Percentiles rank a stretch among this genome's conserved stretches.
Evolutionary conservation across 2,888 invertebrate genomes (phyloP).

Genomic region (Eristalinus sepulchralis): DNA sequence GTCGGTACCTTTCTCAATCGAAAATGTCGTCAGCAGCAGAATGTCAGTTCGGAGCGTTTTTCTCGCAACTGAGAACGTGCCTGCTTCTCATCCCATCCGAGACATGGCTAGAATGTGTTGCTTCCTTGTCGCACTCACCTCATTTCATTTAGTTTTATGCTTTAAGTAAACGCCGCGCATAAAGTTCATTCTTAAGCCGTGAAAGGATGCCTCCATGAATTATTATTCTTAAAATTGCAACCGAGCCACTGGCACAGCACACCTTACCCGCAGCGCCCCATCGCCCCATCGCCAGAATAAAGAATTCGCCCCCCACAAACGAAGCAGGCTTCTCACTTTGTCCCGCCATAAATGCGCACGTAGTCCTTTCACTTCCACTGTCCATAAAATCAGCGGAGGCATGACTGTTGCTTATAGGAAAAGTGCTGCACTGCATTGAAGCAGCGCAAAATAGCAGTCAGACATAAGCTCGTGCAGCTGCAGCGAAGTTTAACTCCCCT

Average conservation of each 20-base stretch:
- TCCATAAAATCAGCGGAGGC: conserved; percentile 29
- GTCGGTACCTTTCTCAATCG: background rate
- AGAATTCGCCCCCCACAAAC: background rate
- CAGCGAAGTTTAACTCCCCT: conserved; percentile 1
- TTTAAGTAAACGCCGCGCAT: background rate
- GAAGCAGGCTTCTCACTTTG: no score
- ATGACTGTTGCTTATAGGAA: conserved; percentile 35
- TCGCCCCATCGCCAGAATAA: background rate
- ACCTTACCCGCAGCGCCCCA: background rate
- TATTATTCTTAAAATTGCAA: conserved; percentile 52
- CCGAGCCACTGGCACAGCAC: conserved; percentile 4
- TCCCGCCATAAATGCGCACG: background rate
- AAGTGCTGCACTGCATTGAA: conserved; percentile 31
- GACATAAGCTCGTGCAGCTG: conserved; percentile 50
- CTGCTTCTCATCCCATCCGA: background rate
- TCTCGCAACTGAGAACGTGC: background rate
- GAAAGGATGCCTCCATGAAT: conserved; percentile 31
- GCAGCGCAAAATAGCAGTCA: conserved; percentile 23
- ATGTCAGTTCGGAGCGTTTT: background rate
- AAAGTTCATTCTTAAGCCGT: conserved; percentile 47
- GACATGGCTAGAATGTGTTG: background rate
- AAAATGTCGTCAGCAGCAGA: background rate
- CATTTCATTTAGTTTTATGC: conserved; percentile 8
- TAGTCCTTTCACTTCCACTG: conserved; percentile 27
- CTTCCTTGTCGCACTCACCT: background rate